Percentiles rank a stretch among this genome's conserved stretches.
These are phyloP conservation scores for Aegithalos caudatus DNA, from an alignment of 2,113 vertebrate species.

Conservation along the genomic window DNA sequence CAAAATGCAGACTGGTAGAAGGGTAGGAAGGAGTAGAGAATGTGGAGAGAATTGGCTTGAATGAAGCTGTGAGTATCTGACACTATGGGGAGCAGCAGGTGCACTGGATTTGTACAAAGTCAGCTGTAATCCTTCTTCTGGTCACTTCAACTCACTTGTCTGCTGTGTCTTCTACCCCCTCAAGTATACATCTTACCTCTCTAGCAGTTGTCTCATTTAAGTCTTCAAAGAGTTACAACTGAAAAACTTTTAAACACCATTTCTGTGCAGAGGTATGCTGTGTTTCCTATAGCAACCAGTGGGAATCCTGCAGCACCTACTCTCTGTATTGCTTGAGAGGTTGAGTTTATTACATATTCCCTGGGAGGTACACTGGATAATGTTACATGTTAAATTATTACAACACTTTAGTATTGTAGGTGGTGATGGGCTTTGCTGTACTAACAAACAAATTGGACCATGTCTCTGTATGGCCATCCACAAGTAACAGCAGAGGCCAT, in stretches of 20 bases:
- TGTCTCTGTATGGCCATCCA: background rate
- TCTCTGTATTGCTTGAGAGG: background rate
- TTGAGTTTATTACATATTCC: background rate
- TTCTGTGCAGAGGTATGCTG: background rate
- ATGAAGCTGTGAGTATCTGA: background rate
- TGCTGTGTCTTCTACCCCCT: background rate
- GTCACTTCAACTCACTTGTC: background rate
- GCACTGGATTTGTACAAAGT: background rate
- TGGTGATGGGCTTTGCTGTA: background rate
- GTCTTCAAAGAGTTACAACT: background rate
- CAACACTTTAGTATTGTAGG: background rate
- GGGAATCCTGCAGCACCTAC: background rate
- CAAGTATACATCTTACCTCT: background rate
- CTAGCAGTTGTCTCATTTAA: background rate
- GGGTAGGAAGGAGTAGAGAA: background rate
- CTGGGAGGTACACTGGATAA: background rate
- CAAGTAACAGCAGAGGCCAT: background rate
- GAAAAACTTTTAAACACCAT: background rate
- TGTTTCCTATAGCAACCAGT: background rate
- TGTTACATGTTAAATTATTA: background rate
- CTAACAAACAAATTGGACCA: background rate
- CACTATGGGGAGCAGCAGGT: background rate
- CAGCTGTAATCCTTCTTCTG: background rate
- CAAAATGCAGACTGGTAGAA: background rate
- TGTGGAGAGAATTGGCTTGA: background rate